Conservation (phyloP, 2,113 vertebrate genomes). For the Protobothrops flavoviridis region DNA sequence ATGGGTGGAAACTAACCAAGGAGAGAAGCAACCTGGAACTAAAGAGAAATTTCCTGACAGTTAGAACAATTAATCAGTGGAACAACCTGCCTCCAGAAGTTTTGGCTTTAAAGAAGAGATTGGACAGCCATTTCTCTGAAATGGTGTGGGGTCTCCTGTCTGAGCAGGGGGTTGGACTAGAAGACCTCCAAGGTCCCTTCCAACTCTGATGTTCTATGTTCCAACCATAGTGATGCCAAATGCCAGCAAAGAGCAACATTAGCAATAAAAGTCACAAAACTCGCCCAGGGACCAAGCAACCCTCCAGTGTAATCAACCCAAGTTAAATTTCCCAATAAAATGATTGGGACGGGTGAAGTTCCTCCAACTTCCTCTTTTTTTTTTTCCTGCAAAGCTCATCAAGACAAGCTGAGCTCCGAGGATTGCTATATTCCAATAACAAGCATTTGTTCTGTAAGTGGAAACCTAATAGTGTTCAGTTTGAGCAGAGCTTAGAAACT, state of each 20-base stretch:
- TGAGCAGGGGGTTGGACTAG: not conserved
- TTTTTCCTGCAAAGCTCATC: constrained; percentile 15
- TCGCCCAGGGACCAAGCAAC: constrained; percentile 13
- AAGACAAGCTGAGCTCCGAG: constrained; percentile 5
- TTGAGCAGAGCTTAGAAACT: not conserved
- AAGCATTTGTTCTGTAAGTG: not conserved
- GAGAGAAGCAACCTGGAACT: no score
- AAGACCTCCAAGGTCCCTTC: not conserved
- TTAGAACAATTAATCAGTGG: no score
- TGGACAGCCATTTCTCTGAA: no score
- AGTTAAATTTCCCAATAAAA: constrained; percentile 45
- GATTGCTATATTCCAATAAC: not conserved
- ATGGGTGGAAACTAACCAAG: no score
- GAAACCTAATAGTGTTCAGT: not conserved
- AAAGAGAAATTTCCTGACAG: no score
- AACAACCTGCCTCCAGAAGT: no score
- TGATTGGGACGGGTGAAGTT: not conserved
- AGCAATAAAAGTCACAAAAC: constrained; percentile 25
- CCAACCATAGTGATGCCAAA: constrained; percentile 31
- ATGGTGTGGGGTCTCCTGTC: not conserved
- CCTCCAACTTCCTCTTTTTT: not conserved
- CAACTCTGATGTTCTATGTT: not conserved
- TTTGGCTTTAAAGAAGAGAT: no score
- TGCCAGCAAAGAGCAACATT: not conserved
- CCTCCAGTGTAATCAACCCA: constrained; percentile 23